A percentile compares a stretch with the other conserved stretches of the same genome.
These are phyloP conservation scores for Calypte anna DNA, from an alignment of 2,113 vertebrate species.

Conservation along the genomic window DNA sequence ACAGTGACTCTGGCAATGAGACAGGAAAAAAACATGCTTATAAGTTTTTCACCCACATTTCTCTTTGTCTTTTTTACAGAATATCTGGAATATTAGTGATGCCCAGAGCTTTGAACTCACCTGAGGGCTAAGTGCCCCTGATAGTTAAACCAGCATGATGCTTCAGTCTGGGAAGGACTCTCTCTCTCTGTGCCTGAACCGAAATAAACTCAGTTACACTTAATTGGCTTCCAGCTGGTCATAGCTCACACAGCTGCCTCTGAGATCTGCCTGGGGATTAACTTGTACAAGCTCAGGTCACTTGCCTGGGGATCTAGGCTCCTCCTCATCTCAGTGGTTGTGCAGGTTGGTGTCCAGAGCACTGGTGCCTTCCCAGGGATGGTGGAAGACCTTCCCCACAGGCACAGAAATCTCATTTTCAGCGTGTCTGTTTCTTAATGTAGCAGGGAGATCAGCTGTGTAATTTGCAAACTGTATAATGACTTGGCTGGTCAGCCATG, in stretches of 20 bases:
- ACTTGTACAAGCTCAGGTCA: background rate
- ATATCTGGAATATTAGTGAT: background rate
- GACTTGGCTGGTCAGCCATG: background rate
- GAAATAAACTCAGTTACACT: slow-evolving; percentile 25
- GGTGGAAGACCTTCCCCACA: background rate
- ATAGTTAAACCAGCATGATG: background rate
- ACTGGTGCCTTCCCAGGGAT: background rate
- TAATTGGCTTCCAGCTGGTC: slow-evolving; percentile 50
- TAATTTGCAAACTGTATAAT: background rate
- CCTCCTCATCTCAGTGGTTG: background rate
- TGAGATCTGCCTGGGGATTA: background rate
- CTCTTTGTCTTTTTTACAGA: background rate
- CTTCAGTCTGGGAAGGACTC: background rate
- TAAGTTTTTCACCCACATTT: rapidly evolving
- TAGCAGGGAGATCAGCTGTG: background rate
- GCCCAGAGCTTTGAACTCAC: rapidly evolving
- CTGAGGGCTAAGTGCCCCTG: background rate
- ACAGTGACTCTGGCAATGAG: background rate
- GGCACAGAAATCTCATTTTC: background rate
- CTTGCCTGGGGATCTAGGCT: background rate
- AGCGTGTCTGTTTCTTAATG: background rate
- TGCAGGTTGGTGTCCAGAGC: background rate
- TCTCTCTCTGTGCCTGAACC: background rate
- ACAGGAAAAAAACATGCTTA: background rate
- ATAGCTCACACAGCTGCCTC: background rate